Evolutionary conservation across 2,113 vertebrate species (phyloP).

Genomic region (Numenius arquata): DNA sequence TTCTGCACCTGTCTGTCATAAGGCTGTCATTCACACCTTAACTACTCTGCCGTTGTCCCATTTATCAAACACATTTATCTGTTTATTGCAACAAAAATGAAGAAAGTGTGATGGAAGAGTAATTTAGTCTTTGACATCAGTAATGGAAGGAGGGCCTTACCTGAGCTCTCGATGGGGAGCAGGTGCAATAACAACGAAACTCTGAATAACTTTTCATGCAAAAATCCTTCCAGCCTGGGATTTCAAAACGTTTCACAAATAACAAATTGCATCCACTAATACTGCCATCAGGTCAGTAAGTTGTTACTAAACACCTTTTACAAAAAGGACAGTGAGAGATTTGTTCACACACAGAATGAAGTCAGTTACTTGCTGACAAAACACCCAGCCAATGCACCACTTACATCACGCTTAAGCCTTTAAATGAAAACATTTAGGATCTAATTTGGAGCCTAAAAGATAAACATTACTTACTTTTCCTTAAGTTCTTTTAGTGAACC

Average conservation of each 20-base stretch:
- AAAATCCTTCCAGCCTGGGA: not conserved
- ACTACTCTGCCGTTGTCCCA: not conserved
- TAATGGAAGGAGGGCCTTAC: not conserved
- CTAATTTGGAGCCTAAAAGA: not conserved
- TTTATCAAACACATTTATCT: not conserved
- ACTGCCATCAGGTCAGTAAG: not conserved
- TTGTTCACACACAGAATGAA: not conserved
- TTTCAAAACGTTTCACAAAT: not conserved
- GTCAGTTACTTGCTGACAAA: not conserved
- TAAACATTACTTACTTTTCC: conserved; percentile 83
- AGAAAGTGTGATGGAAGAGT: not conserved
- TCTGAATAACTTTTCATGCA: not conserved
- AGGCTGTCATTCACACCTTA: not conserved
- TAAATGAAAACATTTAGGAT: not conserved
- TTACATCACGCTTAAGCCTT: not conserved
- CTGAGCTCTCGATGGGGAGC: not conserved
- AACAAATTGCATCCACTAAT: not conserved
- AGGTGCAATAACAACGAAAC: not conserved
- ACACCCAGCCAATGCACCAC: not conserved
- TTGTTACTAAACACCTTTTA: not conserved
- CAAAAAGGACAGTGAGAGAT: not conserved
- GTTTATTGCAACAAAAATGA: not conserved
- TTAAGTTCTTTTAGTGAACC: conserved; percentile 71
- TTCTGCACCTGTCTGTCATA: not conserved
- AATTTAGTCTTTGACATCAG: not conserved